Conservation (phyloP, 2,797 vertebrate genomes). For the Tiaroga cobitis region DNA sequence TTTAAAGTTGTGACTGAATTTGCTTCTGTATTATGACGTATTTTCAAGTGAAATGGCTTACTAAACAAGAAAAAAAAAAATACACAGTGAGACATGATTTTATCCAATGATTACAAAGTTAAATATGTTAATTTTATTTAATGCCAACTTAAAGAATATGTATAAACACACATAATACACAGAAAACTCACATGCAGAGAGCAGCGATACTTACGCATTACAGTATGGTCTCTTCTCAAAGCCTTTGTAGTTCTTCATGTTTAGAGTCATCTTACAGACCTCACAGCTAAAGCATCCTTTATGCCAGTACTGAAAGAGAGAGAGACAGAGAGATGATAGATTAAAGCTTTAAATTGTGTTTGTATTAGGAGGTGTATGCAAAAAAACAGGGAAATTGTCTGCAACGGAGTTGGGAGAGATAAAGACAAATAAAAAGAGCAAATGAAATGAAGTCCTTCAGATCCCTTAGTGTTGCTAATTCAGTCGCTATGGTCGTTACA, state of each 20-base stretch:
- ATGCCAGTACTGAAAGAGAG: constrained; percentile 90
- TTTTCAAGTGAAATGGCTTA: not conserved
- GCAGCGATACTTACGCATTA: constrained; percentile 97
- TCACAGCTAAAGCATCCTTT: constrained; percentile 99
- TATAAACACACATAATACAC: too few species aligned
- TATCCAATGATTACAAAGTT: not conserved
- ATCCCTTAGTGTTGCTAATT: not conserved
- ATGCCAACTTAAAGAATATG: too few species aligned
- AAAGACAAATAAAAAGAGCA: constrained; percentile 56
- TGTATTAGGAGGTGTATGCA: constrained; percentile 17
- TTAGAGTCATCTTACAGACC: constrained; percentile 98
- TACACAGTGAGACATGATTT: not conserved
- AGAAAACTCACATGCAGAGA: too few species aligned
- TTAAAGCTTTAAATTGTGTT: constrained; percentile 15
- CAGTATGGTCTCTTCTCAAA: constrained; percentile 98
- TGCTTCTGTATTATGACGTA: not conserved
- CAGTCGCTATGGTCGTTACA: constrained; percentile 11
- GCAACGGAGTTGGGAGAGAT: constrained; percentile 19
- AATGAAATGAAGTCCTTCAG: constrained; percentile 44
- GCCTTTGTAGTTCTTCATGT: constrained; percentile 99
- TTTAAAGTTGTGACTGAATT: not conserved
- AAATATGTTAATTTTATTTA: not conserved
- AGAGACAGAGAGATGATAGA: constrained; percentile 28
- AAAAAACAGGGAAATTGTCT: constrained; percentile 37
- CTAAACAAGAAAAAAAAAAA: too few species aligned